Conservation (phyloP, 2,113 vertebrate genomes). For the Toxotes jaculatrix region DNA sequence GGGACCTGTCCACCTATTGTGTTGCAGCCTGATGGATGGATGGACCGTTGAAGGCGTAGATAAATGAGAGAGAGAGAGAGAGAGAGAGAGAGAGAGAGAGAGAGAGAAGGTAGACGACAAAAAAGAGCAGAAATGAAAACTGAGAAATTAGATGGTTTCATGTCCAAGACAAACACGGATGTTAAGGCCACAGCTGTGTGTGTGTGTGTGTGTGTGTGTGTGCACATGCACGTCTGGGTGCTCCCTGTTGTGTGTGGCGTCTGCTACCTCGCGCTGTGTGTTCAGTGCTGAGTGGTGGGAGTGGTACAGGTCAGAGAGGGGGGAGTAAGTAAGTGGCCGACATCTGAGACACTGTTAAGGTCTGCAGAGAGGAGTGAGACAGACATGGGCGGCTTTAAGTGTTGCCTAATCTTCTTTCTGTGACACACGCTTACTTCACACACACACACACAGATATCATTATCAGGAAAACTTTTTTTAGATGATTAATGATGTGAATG, state of each 20-base stretch:
- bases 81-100: background rate
- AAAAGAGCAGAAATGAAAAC: background rate
- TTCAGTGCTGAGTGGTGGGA: constrained; percentile 39
- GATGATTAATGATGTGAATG: too few species aligned
- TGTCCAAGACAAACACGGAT: constrained; percentile 12
- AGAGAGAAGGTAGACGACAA: background rate
- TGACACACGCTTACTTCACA: constrained; percentile 5
- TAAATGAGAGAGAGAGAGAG: constrained; percentile 14
- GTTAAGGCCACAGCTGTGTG: background rate
- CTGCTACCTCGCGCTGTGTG: constrained; percentile 11
- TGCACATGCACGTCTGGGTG: background rate
- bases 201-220: background rate
- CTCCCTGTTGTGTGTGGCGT: constrained; percentile 1
- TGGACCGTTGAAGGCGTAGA: constrained; percentile 1
- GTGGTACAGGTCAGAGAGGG: constrained; percentile 27
- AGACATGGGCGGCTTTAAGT: background rate
- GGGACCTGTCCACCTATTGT: constrained; percentile 69
- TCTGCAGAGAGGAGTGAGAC: constrained; percentile 10
- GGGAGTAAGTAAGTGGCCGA: constrained; percentile 32
- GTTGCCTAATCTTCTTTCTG: constrained; percentile 15
- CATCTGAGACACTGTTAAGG: constrained; percentile 43
- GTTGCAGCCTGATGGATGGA: constrained; percentile 67
- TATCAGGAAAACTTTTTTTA: too few species aligned
- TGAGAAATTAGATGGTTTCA: background rate
- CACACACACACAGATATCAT: background rate